phyloP scores from a whole-genome alignment of 2,888 invertebrate species.

The Eilema griseolum region DNA sequence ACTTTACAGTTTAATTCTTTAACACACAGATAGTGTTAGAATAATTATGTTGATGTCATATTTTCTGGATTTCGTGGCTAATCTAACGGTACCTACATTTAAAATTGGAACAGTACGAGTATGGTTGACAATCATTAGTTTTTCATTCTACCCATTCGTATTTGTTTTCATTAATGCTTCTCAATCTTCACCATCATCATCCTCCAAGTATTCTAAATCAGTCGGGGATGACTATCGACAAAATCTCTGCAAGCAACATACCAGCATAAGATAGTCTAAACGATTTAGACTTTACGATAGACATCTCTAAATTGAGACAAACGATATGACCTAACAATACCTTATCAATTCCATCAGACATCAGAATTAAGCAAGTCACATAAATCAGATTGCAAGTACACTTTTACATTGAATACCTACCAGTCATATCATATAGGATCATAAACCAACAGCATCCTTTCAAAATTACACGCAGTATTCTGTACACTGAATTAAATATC shows the following conservation, averaged over 20 bases:
- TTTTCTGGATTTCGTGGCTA: too few relatives aligned
- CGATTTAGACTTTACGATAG: neutral
- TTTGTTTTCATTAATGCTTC: too few relatives aligned
- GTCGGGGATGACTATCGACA: neutral
- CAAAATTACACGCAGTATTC: constrained; percentile 30
- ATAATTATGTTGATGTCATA: too few relatives aligned
- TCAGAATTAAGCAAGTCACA: too few relatives aligned
- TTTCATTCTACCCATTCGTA: too few relatives aligned
- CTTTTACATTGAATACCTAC: neutral
- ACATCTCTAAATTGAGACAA: constrained; percentile 1
- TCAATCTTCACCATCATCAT: too few relatives aligned
- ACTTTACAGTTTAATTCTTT: too few relatives aligned
- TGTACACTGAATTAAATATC: constrained; percentile 44
- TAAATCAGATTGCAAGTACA: neutral
- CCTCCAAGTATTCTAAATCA: too few relatives aligned
- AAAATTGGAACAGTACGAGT: too few relatives aligned
- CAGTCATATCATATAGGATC: neutral
- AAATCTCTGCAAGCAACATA: neutral
- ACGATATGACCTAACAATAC: neutral
- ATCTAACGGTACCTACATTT: too few relatives aligned
- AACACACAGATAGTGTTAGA: too few relatives aligned
- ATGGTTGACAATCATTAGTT: too few relatives aligned
- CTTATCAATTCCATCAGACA: neutral
- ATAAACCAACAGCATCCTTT: constrained; percentile 33
- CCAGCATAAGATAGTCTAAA: neutral